Percentiles rank a stretch among this genome's conserved stretches.
phyloP scores from a whole-genome alignment of 2,888 invertebrate genomes.

The Tetranychus piercei region DNA sequence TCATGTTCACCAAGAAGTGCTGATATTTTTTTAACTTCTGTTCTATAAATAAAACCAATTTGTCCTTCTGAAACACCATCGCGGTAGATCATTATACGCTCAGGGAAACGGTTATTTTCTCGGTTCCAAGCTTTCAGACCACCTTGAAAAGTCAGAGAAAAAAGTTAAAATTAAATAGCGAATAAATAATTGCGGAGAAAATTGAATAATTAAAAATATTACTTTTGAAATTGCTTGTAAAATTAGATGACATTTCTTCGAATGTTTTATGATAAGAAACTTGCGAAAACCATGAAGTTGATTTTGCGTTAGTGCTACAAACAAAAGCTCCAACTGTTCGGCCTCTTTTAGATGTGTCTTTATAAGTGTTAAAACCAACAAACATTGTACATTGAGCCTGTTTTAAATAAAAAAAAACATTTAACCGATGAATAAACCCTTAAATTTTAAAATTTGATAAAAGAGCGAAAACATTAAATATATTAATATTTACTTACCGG shows the following conservation, averaged over 20 bases:
- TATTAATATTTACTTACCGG: slow-evolving; percentile 36
- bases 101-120: slow-evolving; percentile 41
- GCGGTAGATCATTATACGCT: slow-evolving; percentile 61
- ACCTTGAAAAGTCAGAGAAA: slow-evolving; percentile 27
- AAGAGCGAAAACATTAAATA: neutral
- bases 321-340: slow-evolving; percentile 43
- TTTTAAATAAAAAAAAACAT: neutral
- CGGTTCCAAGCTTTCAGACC: slow-evolving; percentile 41
- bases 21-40: slow-evolving; percentile 46
- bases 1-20: neutral
- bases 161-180: neutral
- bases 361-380: slow-evolving; percentile 44
- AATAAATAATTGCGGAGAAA: neutral
- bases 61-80: slow-evolving; percentile 92
- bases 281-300: slow-evolving; percentile 33
- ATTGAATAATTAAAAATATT: neutral
- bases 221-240: slow-evolving; percentile 21
- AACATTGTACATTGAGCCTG: slow-evolving; percentile 46
- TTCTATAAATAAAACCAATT: slow-evolving; percentile 51
- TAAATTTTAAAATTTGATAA: neutral
- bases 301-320: slow-evolving; percentile 33
- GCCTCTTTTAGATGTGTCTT: slow-evolving; percentile 32
- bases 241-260: slow-evolving; percentile 23
- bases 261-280: slow-evolving; percentile 23
- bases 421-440: no score